Percentiles rank a stretch among this genome's conserved stretches.
Evolutionary conservation across 2,888 invertebrate genomes (phyloP).

Genomic region (Leptarthrus brevirostris): DNA sequence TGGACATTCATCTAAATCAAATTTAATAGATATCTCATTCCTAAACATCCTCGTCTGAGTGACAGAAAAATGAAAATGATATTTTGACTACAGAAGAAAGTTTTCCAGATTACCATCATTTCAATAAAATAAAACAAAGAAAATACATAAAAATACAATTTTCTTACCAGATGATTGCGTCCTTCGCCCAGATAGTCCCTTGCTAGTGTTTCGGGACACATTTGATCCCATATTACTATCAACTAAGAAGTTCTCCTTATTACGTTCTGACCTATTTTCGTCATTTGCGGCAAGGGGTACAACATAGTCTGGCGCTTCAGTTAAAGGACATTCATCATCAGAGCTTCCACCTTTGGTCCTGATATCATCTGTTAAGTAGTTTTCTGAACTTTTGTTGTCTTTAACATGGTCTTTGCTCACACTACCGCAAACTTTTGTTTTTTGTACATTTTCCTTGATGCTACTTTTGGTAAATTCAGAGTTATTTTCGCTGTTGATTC

Average conservation of each 20-base stretch:
- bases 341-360: constrained; percentile 1
- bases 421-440: not conserved
- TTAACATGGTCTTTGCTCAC: not conserved
- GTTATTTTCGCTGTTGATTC: constrained; percentile 1
- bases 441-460: not conserved
- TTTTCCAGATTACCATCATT: too few species aligned
- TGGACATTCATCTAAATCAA: too few species aligned
- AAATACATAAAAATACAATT: not conserved
- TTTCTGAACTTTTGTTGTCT: not conserved
- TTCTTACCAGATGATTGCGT: constrained; percentile 56
- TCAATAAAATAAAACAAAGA: too few species aligned
- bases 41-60: too few species aligned
- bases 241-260: constrained; percentile 37
- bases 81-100: too few species aligned
- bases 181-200: constrained; percentile 62
- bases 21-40: too few species aligned
- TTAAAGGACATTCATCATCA: constrained; percentile 10
- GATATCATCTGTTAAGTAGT: constrained; percentile 11
- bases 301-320: not conserved
- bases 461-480: not conserved
- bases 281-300: not conserved
- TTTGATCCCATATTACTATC: constrained; percentile 77
- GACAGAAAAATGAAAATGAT: too few species aligned
- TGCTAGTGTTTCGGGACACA: constrained; percentile 80
- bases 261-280: constrained; percentile 27